Evolutionary conservation across 2,797 vertebrate genomes (phyloP).

Genomic region (Anguilla marmorata): DNA sequence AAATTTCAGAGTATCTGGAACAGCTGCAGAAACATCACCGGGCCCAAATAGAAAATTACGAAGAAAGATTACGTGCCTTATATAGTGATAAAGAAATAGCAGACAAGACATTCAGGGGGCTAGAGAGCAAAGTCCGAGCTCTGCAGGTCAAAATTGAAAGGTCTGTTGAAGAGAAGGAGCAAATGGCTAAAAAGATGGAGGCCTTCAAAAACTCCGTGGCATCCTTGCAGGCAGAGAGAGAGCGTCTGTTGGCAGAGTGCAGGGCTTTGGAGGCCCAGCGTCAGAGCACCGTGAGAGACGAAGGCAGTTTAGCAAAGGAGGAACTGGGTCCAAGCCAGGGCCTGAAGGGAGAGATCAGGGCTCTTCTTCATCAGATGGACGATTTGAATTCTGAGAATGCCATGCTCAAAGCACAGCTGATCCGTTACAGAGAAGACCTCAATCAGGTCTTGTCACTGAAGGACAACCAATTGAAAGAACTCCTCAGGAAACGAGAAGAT

Average conservation of each 20-base stretch:
- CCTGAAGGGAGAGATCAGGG: slow-evolving; percentile 78
- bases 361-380: slow-evolving; percentile 79
- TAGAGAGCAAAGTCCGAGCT: slow-evolving; percentile 68
- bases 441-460: slow-evolving; percentile 87
- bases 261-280: slow-evolving; percentile 71
- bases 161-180: slow-evolving; percentile 70
- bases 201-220: slow-evolving; percentile 77
- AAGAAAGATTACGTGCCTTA: slow-evolving; percentile 68
- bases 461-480: slow-evolving; percentile 83
- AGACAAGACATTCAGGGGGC: slow-evolving; percentile 61
- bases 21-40: slow-evolving; percentile 77
- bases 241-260: slow-evolving; percentile 72
- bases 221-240: slow-evolving; percentile 80
- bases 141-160: slow-evolving; percentile 65
- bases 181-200: slow-evolving; percentile 68
- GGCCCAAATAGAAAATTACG: slow-evolving; percentile 71
- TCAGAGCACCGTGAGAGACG: slow-evolving; percentile 59
- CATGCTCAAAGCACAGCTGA: slow-evolving; percentile 84
- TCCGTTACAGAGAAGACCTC: slow-evolving; percentile 85
- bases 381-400: slow-evolving; percentile 91
- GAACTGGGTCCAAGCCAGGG: slow-evolving; percentile 64
- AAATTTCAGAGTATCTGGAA: slow-evolving; percentile 78
- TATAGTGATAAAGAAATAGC: slow-evolving; percentile 67
- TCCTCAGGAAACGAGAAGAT: slow-evolving; percentile 83
- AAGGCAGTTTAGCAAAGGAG: slow-evolving; percentile 64